Base-by-base conservation (phyloP, 2,113 vertebrate genomes). In the Xenopus tropicalis region DNA sequence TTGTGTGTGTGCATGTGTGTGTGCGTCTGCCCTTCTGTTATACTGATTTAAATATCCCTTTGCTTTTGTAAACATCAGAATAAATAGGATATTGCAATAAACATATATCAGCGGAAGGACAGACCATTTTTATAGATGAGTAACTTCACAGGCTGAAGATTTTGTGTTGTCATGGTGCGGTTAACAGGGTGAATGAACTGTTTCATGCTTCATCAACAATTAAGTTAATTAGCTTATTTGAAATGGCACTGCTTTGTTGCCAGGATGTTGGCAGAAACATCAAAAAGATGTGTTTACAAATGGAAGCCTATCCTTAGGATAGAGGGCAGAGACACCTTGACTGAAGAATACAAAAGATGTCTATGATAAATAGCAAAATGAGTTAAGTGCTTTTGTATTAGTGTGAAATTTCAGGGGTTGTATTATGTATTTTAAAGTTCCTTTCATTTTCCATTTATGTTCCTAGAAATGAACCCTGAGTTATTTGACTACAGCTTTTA, bases 171-270 rank as follows among this genome's bases (percentile, higher is more conserved):
- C 96, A 97, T 95, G 95, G 96, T 91, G 93, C 94, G 91, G 93
- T 93, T 94, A 91, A 93, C 93, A 89, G 92, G 94, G 93, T 93
- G 92, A 95, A 94, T 96, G 94, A 96, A 95, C 94, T 94, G 91
- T 90, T 96, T 96, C 95, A 97, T 98, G 96, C 95, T 97, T 96
- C 96, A 96, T 97, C 96, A 97, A 96, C 96, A 98, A 97, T 98
- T 98, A 97, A 96, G 94, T 97, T 99, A 98, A 99, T 99, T 99
- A 98, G 95, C 94, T 98, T 93, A 96, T 97, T 98, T 98, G 95
- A 97, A 98, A 98, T 96, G 94, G 94, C 93, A 89, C 91, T 90
- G 92, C 95, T 94, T 98, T 98, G 93, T 98, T 96, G 94, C 93
- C 89, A 86, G 92, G 91, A 96, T 93, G 95, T 95, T 95, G 92